These are phyloP conservation scores for Amblyornis subalaris DNA, from an alignment of 2,113 vertebrate species.

Conservation along the genomic window DNA sequence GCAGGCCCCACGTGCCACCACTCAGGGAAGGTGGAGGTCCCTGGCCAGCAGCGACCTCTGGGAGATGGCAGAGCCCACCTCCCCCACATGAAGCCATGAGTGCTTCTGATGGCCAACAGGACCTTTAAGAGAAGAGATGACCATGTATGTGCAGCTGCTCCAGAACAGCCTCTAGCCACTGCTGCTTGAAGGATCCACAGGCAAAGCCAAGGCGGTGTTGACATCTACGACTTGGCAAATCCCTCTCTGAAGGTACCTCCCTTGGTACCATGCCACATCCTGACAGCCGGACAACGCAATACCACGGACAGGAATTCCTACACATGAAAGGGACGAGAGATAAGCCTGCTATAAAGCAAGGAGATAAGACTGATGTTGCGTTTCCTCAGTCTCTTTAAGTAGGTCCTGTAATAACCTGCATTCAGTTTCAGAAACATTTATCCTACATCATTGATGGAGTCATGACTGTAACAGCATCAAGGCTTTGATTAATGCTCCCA, in stretches of 20 bases:
- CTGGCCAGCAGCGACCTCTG: background rate
- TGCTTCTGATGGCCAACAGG: background rate
- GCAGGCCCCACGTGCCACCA: background rate
- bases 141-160: background rate
- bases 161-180: background rate
- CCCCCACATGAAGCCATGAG: background rate
- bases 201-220: background rate
- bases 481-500: background rate
- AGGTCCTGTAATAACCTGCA: background rate
- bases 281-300: background rate
- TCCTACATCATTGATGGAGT: background rate
- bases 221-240: background rate
- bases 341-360: background rate
- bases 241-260: background rate
- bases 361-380: background rate
- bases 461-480: background rate
- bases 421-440: background rate
- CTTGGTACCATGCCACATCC: background rate
- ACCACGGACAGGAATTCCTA: background rate
- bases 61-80: background rate
- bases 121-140: background rate
- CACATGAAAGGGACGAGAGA: background rate
- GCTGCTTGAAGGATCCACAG: background rate
- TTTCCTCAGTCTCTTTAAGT: background rate
- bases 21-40: background rate